These are phyloP conservation scores for Vespertilio murinus DNA, from an alignment of 2,797 vertebrate species.

Conservation along the genomic window DNA sequence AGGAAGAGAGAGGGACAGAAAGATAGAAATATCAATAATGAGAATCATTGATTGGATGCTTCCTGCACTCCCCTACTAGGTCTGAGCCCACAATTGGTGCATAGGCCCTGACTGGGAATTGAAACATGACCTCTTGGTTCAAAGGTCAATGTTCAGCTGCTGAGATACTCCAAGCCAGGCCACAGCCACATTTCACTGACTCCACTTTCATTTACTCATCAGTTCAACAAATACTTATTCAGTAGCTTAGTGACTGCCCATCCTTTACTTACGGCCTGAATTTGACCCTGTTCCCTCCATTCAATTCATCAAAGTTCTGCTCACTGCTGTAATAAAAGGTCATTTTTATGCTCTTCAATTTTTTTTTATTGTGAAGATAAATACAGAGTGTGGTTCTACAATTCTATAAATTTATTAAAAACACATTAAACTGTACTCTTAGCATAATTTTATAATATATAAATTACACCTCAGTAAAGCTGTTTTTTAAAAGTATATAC, in stretches of 20 bases:
- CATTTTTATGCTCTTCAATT: not conserved
- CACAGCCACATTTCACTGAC: too few species aligned
- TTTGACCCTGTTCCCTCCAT: not conserved
- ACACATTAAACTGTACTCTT: not conserved
- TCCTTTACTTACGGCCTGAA: not conserved
- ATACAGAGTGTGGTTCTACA: not conserved
- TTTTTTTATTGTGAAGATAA: slow-evolving; percentile 10
- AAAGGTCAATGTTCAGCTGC: too few species aligned
- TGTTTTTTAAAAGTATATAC: not conserved
- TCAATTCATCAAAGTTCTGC: not conserved
- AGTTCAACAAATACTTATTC: not conserved
- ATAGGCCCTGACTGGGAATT: too few species aligned
- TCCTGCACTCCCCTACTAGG: too few species aligned
- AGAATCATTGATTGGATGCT: too few species aligned
- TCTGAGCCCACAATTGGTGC: too few species aligned
- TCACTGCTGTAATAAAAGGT: not conserved
- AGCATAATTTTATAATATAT: not conserved
- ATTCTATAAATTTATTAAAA: not conserved
- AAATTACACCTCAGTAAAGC: not conserved
- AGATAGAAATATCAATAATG: too few species aligned
- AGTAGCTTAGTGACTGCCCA: not conserved
- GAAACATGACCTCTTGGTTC: too few species aligned
- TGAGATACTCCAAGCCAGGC: too few species aligned
- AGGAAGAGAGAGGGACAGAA: too few species aligned
- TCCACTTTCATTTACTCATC: not conserved